These are phyloP conservation scores for Norana najaformis DNA, from an alignment of 2,888 invertebrate species.

Conservation along the genomic window DNA sequence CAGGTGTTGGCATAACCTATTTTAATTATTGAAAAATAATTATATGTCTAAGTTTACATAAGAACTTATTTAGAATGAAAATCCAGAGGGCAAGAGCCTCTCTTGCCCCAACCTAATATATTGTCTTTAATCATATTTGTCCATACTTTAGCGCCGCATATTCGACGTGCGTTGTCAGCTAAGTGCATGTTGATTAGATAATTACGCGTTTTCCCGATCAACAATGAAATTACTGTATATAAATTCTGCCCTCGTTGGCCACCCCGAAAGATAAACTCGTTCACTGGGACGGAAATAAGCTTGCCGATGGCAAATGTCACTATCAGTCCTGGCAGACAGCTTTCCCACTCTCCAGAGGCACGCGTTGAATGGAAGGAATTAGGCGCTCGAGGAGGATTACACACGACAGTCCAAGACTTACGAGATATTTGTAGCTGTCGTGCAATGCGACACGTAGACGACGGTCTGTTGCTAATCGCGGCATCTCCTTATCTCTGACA, in stretches of 20 bases:
- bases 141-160: not conserved
- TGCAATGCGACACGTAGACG: not conserved
- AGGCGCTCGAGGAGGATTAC: no score
- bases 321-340: not conserved
- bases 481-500: not conserved
- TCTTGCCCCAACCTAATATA: no score
- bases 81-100: no score
- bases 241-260: not conserved
- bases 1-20: no score
- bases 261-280: constrained; percentile 6
- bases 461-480: not conserved
- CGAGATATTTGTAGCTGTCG: not conserved
- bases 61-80: no score
- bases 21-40: no score
- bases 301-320: not conserved
- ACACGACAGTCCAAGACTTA: not conserved
- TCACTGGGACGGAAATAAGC: constrained; percentile 5
- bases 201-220: not conserved
- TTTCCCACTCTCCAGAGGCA: not conserved
- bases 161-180: not conserved
- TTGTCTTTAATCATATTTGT: not conserved
- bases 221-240: not conserved
- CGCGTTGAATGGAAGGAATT: constrained; percentile 7
- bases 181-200: constrained; percentile 1
- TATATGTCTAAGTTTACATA: no score